These are phyloP conservation scores for Melanerpes formicivorus DNA, from an alignment of 2,113 vertebrate species.

Conservation along the genomic window DNA sequence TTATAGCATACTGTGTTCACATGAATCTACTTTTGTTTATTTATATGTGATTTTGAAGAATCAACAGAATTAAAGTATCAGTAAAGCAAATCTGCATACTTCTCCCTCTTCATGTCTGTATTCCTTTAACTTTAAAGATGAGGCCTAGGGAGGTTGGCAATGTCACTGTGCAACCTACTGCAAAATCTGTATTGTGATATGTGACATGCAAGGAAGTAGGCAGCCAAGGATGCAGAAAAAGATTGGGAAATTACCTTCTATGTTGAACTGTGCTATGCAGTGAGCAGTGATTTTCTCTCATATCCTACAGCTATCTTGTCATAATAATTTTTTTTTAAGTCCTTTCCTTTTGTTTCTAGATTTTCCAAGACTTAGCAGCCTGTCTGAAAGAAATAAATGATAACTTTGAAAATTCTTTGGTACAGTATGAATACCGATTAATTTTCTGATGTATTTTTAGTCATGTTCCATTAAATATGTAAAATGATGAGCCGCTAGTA, in stretches of 20 bases:
- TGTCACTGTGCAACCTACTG: neutral
- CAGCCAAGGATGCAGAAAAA: conserved; percentile 30
- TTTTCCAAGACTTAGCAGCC: conserved; percentile 41
- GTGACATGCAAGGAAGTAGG: neutral
- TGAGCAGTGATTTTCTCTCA: conserved; percentile 40
- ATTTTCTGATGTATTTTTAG: conserved; percentile 73
- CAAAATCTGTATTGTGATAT: conserved; percentile 21
- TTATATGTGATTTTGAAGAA: neutral
- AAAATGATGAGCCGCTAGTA: conserved; percentile 71
- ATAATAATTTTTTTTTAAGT: conserved; percentile 37
- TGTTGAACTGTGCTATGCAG: neutral
- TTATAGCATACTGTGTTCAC: neutral
- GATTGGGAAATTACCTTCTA: conserved; percentile 45
- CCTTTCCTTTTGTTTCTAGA: conserved; percentile 53
- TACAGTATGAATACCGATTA: conserved; percentile 50
- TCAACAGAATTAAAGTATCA: neutral
- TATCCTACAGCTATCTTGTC: conserved; percentile 46
- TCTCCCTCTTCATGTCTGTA: neutral
- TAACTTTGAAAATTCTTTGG: conserved; percentile 48
- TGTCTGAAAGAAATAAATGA: conserved; percentile 48
- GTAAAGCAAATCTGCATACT: neutral
- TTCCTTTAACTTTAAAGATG: conserved; percentile 21
- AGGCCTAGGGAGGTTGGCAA: neutral
- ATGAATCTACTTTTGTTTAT: neutral
- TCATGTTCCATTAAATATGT: conserved; percentile 72